Percentiles rank a stretch among this genome's conserved stretches.
Evolutionary conservation across 1,140 invertebrate genomes (phyloP).

Genomic region (Drosophila grimshawi): DNA sequence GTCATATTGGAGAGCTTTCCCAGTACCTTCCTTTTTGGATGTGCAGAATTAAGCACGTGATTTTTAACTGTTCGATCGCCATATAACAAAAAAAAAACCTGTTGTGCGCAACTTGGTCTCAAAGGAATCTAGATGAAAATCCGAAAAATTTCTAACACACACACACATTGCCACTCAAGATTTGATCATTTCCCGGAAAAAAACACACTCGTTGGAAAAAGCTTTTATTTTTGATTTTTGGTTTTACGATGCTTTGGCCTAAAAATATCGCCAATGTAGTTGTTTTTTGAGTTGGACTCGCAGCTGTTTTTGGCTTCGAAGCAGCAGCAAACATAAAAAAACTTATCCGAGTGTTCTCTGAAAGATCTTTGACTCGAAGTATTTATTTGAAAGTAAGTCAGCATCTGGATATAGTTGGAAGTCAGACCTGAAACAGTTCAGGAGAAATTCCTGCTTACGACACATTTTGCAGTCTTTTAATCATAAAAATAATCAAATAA

Average conservation of each 20-base stretch:
- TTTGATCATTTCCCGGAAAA: slow-evolving; percentile 34
- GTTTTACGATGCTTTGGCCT: slow-evolving; percentile 47
- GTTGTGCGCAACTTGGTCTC: too few relatives aligned
- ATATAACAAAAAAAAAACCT: too few relatives aligned
- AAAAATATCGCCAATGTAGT: slow-evolving; percentile 47
- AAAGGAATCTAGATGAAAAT: too few relatives aligned
- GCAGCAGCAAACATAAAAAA: slow-evolving; percentile 8
- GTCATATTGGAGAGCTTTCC: too few relatives aligned
- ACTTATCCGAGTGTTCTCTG: slow-evolving; percentile 12
- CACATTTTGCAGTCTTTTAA: too few relatives aligned
- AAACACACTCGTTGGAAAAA: slow-evolving; percentile 21
- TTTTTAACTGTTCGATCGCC: too few relatives aligned
- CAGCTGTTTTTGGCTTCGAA: slow-evolving; percentile 32
- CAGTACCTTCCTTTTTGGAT: too few relatives aligned
- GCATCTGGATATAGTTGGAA: too few relatives aligned
- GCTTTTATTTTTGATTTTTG: slow-evolving; percentile 21
- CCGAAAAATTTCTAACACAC: neutral
- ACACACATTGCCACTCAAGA: slow-evolving; percentile 41
- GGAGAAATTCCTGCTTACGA: too few relatives aligned
- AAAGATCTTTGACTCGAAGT: neutral
- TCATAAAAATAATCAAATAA: too few relatives aligned
- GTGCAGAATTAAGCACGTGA: too few relatives aligned
- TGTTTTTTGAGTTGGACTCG: slow-evolving; percentile 54
- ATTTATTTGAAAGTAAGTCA: neutral
- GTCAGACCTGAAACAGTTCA: too few relatives aligned